Evolutionary conservation across 2,888 invertebrate genomes (phyloP).

Genomic region (Parnassius smintheus): DNA sequence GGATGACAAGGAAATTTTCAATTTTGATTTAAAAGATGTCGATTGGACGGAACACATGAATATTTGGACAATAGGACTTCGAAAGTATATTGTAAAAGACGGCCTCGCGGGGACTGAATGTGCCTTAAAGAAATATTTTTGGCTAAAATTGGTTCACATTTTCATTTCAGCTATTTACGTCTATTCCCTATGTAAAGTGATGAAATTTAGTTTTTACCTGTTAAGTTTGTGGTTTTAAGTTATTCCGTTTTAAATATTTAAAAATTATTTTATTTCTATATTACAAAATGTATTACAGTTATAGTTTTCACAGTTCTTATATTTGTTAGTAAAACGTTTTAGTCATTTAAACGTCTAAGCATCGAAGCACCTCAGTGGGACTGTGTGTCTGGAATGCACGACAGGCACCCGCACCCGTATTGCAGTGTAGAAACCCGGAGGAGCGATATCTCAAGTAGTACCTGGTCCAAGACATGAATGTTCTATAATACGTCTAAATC

Average conservation of each 20-base stretch:
- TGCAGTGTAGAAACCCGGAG: no score
- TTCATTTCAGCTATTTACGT: conserved; percentile 18
- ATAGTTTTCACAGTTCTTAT: no score
- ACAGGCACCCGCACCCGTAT: no score
- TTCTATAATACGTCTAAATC: no score
- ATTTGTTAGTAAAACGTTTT: no score
- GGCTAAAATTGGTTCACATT: conserved; percentile 31
- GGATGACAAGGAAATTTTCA: conserved; percentile 39
- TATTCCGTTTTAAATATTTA: neutral
- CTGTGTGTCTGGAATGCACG: no score
- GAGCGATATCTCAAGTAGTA: no score
- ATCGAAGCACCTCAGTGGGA: no score
- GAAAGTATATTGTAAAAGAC: conserved; percentile 42
- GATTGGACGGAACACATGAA: conserved; percentile 35
- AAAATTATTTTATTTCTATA: neutral
- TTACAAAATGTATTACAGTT: no score
- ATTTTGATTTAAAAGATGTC: conserved; percentile 37
- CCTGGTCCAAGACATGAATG: no score
- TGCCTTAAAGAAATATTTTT: conserved; percentile 31
- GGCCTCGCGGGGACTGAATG: conserved; percentile 33
- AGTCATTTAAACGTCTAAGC: no score
- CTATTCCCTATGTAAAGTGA: conserved; percentile 25
- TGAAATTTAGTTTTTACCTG: neutral
- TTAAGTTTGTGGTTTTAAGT: conserved; percentile 2
- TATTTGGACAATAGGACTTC: conserved; percentile 37